Evolutionary conservation across 2,888 invertebrate species (phyloP).

Genomic region (Agrotis ipsilon): DNA sequence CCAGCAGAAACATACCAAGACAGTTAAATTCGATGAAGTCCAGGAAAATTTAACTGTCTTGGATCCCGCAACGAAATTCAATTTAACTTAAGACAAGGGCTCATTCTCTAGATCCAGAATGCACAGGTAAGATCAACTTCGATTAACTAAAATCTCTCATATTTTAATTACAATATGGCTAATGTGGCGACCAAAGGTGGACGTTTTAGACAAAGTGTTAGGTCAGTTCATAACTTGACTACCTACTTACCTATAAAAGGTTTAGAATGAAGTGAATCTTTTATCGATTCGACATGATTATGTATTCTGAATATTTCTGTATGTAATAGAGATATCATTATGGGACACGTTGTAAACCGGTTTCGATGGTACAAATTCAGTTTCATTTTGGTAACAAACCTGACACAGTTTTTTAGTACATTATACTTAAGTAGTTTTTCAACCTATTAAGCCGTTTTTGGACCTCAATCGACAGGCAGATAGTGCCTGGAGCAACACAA

Average conservation of each 20-base stretch:
- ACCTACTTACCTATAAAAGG: background rate
- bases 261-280: background rate
- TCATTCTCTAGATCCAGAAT: too few species aligned
- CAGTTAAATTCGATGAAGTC: too few species aligned
- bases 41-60: too few species aligned
- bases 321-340: conserved; percentile 4
- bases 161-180: background rate
- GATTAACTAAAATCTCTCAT: background rate
- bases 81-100: too few species aligned
- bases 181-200: too few species aligned
- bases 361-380: background rate
- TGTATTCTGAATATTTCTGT: conserved; percentile 4
- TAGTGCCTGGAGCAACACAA: too few species aligned
- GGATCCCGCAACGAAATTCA: too few species aligned
- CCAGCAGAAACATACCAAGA: too few species aligned
- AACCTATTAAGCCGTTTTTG: too few species aligned
- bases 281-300: background rate
- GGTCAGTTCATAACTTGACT: background rate
- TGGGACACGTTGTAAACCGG: conserved; percentile 6
- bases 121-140: too few species aligned
- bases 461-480: too few species aligned
- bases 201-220: background rate
- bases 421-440: too few species aligned
- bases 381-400: background rate
- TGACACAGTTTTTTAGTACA: background rate